These are phyloP conservation scores for Muscicapa comitata DNA, from an alignment of 2,797 vertebrate genomes.

Conservation along the genomic window DNA sequence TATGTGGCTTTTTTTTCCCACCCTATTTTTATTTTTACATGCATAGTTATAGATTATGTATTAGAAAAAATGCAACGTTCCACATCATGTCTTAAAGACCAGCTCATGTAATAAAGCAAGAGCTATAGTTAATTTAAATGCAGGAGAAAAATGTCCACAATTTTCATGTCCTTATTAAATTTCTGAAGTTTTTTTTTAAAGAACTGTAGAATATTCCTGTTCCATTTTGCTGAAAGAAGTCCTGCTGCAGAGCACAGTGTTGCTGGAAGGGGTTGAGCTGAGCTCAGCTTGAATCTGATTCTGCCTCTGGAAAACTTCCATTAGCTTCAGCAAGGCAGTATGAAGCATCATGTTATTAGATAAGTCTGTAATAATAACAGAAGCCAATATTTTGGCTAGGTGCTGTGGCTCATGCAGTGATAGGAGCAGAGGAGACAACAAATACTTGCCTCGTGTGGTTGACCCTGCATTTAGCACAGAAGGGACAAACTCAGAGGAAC, in stretches of 20 bases:
- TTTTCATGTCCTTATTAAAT: not conserved
- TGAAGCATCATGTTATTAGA: not conserved
- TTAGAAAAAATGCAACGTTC: not conserved
- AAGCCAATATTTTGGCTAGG: conserved; percentile 31
- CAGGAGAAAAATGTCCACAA: not conserved
- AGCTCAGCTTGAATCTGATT: not conserved
- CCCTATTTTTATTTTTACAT: not conserved
- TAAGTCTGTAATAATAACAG: not conserved
- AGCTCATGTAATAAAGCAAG: not conserved
- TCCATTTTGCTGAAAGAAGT: not conserved
- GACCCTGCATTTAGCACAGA: conserved; percentile 23
- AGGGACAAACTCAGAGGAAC: conserved; percentile 9
- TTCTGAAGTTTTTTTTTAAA: not conserved
- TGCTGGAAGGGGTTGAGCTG: not conserved
- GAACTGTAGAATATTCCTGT: not conserved
- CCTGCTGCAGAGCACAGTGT: not conserved
- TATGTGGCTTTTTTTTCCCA: not conserved
- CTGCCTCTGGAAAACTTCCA: not conserved
- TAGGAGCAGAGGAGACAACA: not conserved
- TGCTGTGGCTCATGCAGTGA: not conserved
- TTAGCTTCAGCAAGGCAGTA: not conserved
- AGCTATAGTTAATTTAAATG: not conserved
- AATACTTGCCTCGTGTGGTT: not conserved
- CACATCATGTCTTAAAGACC: not conserved
- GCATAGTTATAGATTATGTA: not conserved